A percentile compares a stretch with the other conserved stretches of the same genome.
Evolutionary conservation across 2,797 vertebrate species (phyloP).

Genomic region (Oreortyx pictus): DNA sequence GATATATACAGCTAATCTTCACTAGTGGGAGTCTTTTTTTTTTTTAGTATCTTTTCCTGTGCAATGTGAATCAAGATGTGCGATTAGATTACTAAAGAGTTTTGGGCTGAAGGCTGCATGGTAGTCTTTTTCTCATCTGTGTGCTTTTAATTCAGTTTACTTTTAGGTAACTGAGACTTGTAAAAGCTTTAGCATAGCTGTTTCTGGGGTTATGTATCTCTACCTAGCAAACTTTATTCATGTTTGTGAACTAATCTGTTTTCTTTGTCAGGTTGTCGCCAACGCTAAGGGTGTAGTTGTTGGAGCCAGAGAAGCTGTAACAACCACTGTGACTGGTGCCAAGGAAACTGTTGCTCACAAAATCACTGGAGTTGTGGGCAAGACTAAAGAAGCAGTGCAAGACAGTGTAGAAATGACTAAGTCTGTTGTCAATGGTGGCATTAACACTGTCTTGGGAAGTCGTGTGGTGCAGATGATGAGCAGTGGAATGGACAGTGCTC

Average conservation of each 20-base stretch:
- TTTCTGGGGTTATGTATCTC: neutral
- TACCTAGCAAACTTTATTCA: neutral
- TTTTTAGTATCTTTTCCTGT: neutral
- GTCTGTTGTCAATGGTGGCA: conserved; percentile 84
- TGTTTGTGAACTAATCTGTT: neutral
- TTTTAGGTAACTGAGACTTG: neutral
- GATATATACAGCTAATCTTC: neutral
- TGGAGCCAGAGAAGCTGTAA: conserved; percentile 83
- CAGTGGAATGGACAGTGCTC: conserved; percentile 86
- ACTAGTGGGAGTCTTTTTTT: neutral
- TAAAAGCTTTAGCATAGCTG: neutral
- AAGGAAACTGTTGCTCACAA: conserved; percentile 86
- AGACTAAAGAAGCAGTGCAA: conserved; percentile 86
- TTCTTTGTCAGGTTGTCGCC: conserved; percentile 83
- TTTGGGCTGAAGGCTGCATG: neutral
- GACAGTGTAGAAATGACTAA: conserved; percentile 87
- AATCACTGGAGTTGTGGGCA: conserved; percentile 84
- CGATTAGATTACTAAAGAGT: neutral
- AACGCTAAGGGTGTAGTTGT: conserved; percentile 86
- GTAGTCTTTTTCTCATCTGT: neutral
- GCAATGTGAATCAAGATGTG: neutral
- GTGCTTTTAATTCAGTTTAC: neutral
- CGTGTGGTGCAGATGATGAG: conserved; percentile 84
- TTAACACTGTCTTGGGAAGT: conserved; percentile 88
- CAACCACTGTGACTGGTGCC: conserved; percentile 83